Evolutionary conservation across 2,888 invertebrate genomes (phyloP), one percentile per base, ranked within the genome.

Genomic region (Ornithoptera priamus): DNA sequence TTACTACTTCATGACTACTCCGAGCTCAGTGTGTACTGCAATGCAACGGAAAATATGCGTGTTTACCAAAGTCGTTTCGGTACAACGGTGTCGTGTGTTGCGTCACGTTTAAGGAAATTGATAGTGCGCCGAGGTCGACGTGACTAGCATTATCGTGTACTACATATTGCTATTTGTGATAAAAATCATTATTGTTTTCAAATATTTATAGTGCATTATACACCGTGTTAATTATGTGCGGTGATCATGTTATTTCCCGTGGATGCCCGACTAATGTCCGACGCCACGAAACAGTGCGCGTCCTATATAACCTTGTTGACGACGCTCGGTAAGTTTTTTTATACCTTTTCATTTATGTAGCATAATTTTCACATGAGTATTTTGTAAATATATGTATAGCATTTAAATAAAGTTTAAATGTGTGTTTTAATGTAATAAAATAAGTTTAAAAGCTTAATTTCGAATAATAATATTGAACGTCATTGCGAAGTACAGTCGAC

Each of bases 31-130:
- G 92, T 92, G 92, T 92, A 92, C 92, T 92, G 92, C 91, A 92
- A 89, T 92, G 92, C 92, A 92, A 92, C 91, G 92, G 92, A 92
- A 92, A 92, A 92, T 92, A 92, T 92, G 92, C 92, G 92, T 92
- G 92, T 92, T 92, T 92, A 92, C 91, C 91, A 92, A 92, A 92
- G 92, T 89, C 90, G 92, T 91, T 92, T 92, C 91, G 91, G 92
- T 90, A 86, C 89, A 92, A 91, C 92, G 90, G 91, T 90, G 92
- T 87, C 91, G 92, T 87, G 90, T 85, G 87, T 92, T 92, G 92
- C 92, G 92, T 92, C 92, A 92, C 90, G 89, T 89, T 88, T 88
- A 85, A 92, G 92, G 92, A 92, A 92, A 92, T 91, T 92, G 92
- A 92, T 92, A 91, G 88, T 89, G 89, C 81, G 84, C 84, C 89